Percentiles rank a stretch among this genome's conserved stretches.
These are phyloP conservation scores for Leiothrix lutea DNA, from an alignment of 2,113 vertebrate species.

Conservation along the genomic window DNA sequence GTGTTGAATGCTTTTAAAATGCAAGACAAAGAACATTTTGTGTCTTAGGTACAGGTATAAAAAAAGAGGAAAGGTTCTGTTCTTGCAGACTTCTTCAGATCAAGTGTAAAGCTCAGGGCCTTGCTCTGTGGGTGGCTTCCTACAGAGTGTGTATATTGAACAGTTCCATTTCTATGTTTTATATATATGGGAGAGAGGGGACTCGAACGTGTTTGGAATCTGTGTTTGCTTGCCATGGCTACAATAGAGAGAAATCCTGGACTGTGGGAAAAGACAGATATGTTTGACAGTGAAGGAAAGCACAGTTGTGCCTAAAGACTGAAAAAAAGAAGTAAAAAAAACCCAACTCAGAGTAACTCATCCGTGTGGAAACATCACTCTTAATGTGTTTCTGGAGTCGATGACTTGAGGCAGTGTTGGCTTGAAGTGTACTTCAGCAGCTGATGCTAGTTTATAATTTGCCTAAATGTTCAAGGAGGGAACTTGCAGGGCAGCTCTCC, in stretches of 20 bases:
- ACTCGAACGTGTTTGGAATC: conserved; percentile 17
- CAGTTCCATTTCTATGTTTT: conserved; percentile 51
- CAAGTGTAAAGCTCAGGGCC: conserved; percentile 15
- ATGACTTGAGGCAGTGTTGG: background rate
- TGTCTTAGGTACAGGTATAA: conserved; percentile 19
- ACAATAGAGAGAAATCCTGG: conserved; percentile 31
- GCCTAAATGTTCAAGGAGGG: background rate
- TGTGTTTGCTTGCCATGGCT: conserved; percentile 57
- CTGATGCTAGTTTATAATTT: conserved; percentile 9
- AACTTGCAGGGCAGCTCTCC: background rate
- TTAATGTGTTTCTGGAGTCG: background rate
- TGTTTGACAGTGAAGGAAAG: conserved; percentile 26
- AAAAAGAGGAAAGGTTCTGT: background rate
- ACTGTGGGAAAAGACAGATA: conserved; percentile 33
- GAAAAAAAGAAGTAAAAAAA: background rate
- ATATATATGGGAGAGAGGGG: conserved; percentile 45
- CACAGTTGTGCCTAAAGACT: background rate
- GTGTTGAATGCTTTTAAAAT: background rate
- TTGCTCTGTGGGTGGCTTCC: conserved; percentile 61
- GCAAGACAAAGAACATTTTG: conserved; percentile 28
- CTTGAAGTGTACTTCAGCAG: background rate
- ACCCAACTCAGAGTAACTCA: background rate
- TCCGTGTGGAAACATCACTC: conserved; percentile 28
- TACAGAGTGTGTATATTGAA: conserved; percentile 32
- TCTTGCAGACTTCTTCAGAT: background rate